Evolutionary conservation across 2,797 vertebrate genomes (phyloP), one percentile per base, ranked within the genome.

Genomic region (Pipistrellus pygmaeus): DNA sequence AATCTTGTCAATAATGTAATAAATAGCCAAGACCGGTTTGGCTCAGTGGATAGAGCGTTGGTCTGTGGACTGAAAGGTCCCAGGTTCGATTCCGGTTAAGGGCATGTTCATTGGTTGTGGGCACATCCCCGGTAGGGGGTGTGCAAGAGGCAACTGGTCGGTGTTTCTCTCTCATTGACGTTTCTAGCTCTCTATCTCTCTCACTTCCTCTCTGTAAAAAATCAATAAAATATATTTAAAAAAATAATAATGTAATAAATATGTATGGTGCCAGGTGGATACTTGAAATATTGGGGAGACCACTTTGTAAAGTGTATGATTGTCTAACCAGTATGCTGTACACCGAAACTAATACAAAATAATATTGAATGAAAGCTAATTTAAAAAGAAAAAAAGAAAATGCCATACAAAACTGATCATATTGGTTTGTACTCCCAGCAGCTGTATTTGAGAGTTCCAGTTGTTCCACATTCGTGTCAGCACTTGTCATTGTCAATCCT

Each of bases 391-490:
- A 48, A 64, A 15, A 35, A 51, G 30, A 60, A 62, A 32, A 84
- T 14, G 7, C 14, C 32, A 0, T 2, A 32, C 41, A 60, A 69
- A 38, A 66, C 23, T 46, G 71, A 53, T 12, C 3, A 11, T 35
- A 75, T 25, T n/a, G 6, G 30, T 25, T 12, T 3, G 71, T 20
- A 25, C 27, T 5, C 7, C 27, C 21, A 8, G 30, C 81, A 68
- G 71, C 15, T 7, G 7, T 3, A 21, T 73, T 25, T 20, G 89
- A 55, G 57, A 15, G 69, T 44, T 51, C 27, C 21, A 5, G 48
- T 14, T 30, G 60, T n/a, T 38, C 15, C 35, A 11, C 0, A 2
- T 64, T 25, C 0, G 2, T 3, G 17, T 13, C 71, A 32, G 6
- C 30, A 27, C 38, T 32, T 68, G 80, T 53, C 46, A 14, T 76